These are phyloP conservation scores for Hemibagrus wyckioides DNA, from an alignment of 2,113 vertebrate genomes.

Conservation along the genomic window DNA sequence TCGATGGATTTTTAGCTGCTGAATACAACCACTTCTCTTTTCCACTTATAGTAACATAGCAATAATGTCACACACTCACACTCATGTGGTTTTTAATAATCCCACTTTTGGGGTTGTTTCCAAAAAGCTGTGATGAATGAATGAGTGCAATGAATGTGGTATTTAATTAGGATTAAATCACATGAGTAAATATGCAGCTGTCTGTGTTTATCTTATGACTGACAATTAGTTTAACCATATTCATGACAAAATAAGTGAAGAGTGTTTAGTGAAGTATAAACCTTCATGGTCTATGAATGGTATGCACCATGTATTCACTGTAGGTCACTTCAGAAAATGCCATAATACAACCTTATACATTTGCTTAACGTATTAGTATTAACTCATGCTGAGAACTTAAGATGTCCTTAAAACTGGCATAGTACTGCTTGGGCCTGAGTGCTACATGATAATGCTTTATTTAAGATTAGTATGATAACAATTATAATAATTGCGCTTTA, in stretches of 20 bases:
- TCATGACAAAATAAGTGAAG: neutral
- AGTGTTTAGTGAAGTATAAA: neutral
- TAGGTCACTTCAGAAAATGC: neutral
- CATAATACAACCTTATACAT: neutral
- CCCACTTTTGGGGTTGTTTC: neutral
- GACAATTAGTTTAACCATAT: neutral
- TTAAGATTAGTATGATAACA: neutral
- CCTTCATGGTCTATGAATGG: neutral
- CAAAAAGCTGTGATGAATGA: neutral
- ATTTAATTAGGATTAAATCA: neutral
- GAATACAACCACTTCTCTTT: neutral
- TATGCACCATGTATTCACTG: neutral
- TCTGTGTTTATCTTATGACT: neutral
- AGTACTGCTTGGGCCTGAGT: neutral
- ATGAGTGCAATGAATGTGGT: neutral
- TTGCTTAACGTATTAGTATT: neutral
- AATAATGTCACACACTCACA: neutral
- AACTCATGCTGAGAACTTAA: neutral
- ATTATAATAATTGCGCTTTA: neutral
- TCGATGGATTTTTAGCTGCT: neutral
- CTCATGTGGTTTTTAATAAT: neutral
- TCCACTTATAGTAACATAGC: neutral
- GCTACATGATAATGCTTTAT: neutral
- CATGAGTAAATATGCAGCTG: slow-evolving; percentile 1
- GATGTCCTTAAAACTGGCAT: neutral